These are phyloP conservation scores for Drosophila merina DNA, from an alignment of 2,888 invertebrate genomes.

Conservation along the genomic window DNA sequence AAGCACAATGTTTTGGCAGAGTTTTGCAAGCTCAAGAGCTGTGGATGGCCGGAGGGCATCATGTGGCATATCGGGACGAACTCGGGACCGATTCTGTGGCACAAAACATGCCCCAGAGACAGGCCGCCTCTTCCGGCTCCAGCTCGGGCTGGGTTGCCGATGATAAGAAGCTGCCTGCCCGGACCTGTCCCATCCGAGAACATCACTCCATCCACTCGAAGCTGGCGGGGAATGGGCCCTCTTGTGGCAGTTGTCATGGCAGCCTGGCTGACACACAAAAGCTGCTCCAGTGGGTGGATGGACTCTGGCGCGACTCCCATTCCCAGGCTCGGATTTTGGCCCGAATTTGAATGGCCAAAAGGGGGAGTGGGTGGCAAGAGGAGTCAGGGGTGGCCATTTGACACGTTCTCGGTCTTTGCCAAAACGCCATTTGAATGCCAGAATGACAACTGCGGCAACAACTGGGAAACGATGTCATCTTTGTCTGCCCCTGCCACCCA, in stretches of 20 bases:
- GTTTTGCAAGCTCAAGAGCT: background rate
- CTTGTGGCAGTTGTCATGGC: background rate
- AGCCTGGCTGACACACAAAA: slow-evolving; percentile 28
- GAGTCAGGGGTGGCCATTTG: slow-evolving; percentile 42
- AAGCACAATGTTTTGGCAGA: slow-evolving; percentile 4
- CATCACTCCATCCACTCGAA: slow-evolving; percentile 14
- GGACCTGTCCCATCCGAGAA: background rate
- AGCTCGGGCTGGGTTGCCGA: slow-evolving; percentile 6
- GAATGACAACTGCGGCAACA: slow-evolving; percentile 31
- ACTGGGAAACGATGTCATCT: slow-evolving; percentile 38
- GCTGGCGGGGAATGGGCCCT: slow-evolving; percentile 9
- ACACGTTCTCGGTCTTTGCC: slow-evolving; percentile 52
- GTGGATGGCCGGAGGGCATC: slow-evolving; percentile 23
- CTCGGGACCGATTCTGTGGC: slow-evolving; percentile 26
- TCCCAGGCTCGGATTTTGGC: slow-evolving; percentile 15
- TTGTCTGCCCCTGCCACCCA: background rate
- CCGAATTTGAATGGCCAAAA: slow-evolving; percentile 21
- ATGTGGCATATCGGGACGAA: slow-evolving; percentile 15
- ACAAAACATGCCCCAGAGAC: slow-evolving; percentile 39
- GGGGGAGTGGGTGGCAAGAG: background rate
- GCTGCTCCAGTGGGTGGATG: slow-evolving; percentile 4
- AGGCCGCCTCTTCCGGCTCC: slow-evolving; percentile 10
- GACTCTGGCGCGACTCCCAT: too few relatives aligned
- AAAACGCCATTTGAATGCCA: slow-evolving; percentile 27
- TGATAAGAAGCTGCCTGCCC: slow-evolving; percentile 27